These are phyloP conservation scores for Gambusia yucatana DNA, from an alignment of 2,797 vertebrate species.

Conservation along the genomic window DNA sequence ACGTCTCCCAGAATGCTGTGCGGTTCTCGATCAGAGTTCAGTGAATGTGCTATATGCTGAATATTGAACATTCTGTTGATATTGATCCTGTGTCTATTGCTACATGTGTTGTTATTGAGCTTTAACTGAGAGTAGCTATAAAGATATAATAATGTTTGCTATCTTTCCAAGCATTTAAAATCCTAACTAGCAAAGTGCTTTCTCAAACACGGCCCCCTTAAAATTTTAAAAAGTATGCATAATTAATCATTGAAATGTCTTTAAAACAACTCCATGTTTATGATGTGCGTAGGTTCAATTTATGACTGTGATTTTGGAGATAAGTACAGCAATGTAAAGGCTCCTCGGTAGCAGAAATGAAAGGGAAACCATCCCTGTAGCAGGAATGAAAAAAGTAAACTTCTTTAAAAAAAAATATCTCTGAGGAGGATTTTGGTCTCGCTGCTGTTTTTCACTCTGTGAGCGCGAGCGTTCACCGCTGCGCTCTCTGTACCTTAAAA, in stretches of 20 bases:
- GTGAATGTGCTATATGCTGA: too few relatives aligned
- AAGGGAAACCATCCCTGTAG: constrained; percentile 18
- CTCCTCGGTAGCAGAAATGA: not conserved
- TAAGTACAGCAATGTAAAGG: constrained; percentile 11
- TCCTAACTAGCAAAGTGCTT: not conserved
- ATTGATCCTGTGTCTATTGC: too few relatives aligned
- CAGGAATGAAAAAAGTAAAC: not conserved
- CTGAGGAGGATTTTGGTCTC: constrained; percentile 23
- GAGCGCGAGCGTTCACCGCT: constrained; percentile 18
- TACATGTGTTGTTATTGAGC: too few relatives aligned
- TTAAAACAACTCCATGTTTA: not conserved
- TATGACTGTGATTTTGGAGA: constrained; percentile 5
- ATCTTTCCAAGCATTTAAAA: constrained; percentile 1
- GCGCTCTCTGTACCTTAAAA: constrained; percentile 39
- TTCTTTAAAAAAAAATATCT: constrained; percentile 43
- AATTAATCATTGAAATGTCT: constrained; percentile 18
- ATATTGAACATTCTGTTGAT: too few relatives aligned
- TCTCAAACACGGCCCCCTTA: not conserved
- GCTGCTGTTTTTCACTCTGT: constrained; percentile 11
- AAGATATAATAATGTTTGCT: not conserved
- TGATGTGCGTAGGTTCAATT: constrained; percentile 5
- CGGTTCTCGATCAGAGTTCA: too few relatives aligned
- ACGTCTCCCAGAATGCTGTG: too few relatives aligned
- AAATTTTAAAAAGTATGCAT: not conserved
- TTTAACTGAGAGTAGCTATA: too few relatives aligned